Base-by-base conservation (phyloP, 2,113 vertebrate species). In the Lontra canadensis region DNA sequence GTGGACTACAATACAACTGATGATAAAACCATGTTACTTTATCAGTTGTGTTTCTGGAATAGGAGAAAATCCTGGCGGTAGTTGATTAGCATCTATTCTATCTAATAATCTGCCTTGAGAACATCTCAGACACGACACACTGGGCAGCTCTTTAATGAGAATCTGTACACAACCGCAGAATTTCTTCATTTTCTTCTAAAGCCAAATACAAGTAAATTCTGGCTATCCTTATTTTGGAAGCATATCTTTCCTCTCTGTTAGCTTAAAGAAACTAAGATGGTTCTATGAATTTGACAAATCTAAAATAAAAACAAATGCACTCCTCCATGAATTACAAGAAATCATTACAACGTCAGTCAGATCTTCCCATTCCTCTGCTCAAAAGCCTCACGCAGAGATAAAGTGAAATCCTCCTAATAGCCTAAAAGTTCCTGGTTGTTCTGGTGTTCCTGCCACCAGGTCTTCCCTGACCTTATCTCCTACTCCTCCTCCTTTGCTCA, bases 191-290 rank as follows among this genome's bases (percentile, higher is more conserved):
- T 90, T 94, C 65, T 95, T 80, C 39, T 79, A 90, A 90, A 93
- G 84, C 25, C 82, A 89, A 97, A 86, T 34, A n/a, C 25, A 85
- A 90, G 15, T 74, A 82, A 83, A 52, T 96, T 55, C 61, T n/a
- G 55, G 15, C 31, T 94, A 85, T 39, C 52, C 11, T 79, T 87
- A 84, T 84, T 83, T 88, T 59, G 89, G n/a, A 94, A 90, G 85
- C 42, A 85, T 39, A 6, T 31, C 67, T 34, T 87, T 69, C 20
- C 67, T 44, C 15, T 83, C 49, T 67, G 39, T 55, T 52, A 55
- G 67, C 36, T 94, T 84, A 93, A 71, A 88, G 67, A 96, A 90
- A 96, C 25, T 69, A 92, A 95, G 42, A 81, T 81, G 73, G 47
- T 49, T 63, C 71, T 42, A 57, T 67, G 14, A 36, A 36, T 31